Conservation (phyloP, 2,113 vertebrate species). For the Trematomus loennbergii region DNA sequence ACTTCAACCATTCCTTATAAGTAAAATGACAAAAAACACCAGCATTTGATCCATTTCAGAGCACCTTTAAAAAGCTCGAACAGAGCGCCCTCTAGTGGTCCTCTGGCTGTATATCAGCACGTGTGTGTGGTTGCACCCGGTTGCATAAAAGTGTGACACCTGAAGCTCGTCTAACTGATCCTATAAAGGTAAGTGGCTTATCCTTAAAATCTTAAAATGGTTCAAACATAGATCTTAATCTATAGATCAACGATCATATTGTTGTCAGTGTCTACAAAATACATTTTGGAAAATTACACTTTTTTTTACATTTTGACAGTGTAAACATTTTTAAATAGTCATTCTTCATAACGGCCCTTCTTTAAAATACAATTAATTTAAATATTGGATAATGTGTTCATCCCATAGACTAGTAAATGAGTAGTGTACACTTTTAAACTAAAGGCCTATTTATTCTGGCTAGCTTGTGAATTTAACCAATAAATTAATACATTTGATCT, state of each 20-base stretch:
- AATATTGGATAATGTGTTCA: too few relatives aligned
- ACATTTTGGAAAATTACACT: too few relatives aligned
- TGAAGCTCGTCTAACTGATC: conserved; percentile 43
- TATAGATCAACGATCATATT: neutral
- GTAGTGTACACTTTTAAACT: too few relatives aligned
- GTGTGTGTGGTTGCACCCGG: neutral
- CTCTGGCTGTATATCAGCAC: neutral
- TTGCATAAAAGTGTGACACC: conserved; percentile 19
- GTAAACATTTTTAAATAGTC: neutral
- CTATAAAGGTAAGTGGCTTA: conserved; percentile 54
- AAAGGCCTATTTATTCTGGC: too few relatives aligned
- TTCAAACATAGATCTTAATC: conserved; percentile 2
- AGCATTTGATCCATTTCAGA: neutral
- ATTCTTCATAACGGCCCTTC: too few relatives aligned
- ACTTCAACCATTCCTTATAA: neutral
- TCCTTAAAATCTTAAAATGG: conserved; percentile 26
- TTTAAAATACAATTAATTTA: too few relatives aligned
- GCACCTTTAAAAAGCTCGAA: conserved; percentile 4
- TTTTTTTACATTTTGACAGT: too few relatives aligned
- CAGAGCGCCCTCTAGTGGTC: conserved; percentile 45
- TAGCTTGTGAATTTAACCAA: too few relatives aligned
- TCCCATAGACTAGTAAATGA: too few relatives aligned
- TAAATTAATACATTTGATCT: too few relatives aligned
- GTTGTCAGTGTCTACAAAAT: neutral
- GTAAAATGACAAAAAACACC: neutral